Evolutionary conservation across 2,797 vertebrate species (phyloP), one percentile per base, ranked within the genome.

Genomic region (Setipinna tenuifilis): DNA sequence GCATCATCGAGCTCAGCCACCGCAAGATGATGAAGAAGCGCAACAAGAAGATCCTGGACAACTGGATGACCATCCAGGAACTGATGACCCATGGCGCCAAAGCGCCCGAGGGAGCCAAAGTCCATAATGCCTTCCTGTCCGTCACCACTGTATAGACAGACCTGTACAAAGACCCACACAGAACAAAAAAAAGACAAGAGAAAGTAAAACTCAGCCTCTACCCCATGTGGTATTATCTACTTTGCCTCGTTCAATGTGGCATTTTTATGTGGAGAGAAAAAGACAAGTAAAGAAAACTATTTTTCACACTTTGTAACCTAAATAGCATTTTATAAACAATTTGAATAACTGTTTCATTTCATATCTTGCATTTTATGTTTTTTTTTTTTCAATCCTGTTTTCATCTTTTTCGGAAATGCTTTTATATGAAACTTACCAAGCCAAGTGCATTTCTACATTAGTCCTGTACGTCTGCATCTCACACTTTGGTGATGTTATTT

Each of bases 61-160:
- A 98, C 95, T 99, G 98, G 98, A 99, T 99, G 98, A 99, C 98
- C 87, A 99, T 99, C 91, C 98, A 99, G 95, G 98, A 99, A 95
- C 95, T 99, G 91, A 99, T 99, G 98, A 98, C 97, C 87, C 98
- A 99, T 0, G 98, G 98, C 85, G 96, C 97, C 85, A 98, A 97
- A 91, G 98, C 97, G 41, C 96, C 98, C 0, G 98, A 99, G 0
- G 98, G 97, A 88, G 95, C 97, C 25, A 96, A 95, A 92, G 96
- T 98, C 81, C 97, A 98, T 92, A 99, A 98, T 91, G 97, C 98
- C 96, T 99, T 99, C 95, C 95, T 99, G 89, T 99, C 98, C 71
- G 98, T 99, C 94, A 99, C 98, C 92, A 99, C 98, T 90, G 98
- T 99, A 95, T 99, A 95, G 93, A 90, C 86, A 82, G 62, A 86